A percentile compares a stretch with the other conserved stretches of the same genome.
Evolutionary conservation across 2,797 vertebrate species (phyloP).

Genomic region (Astyanax mexicanus): DNA sequence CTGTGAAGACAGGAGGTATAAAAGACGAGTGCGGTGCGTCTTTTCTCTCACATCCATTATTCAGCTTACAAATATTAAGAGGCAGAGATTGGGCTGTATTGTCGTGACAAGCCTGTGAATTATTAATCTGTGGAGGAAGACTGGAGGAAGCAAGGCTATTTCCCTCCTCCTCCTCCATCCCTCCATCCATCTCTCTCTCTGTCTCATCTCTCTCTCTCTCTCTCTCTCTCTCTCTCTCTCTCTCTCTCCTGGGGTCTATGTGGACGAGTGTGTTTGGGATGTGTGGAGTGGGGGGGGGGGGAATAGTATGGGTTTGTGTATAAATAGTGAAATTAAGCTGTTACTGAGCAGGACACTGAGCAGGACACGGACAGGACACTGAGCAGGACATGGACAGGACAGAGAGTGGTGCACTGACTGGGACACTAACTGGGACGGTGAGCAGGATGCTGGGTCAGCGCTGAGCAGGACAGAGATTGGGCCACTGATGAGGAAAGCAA

Average conservation of each 20-base stretch:
- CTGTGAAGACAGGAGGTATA: constrained; percentile 24
- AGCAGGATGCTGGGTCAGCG: no score
- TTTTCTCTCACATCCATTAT: constrained; percentile 59
- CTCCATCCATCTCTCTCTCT: not conserved
- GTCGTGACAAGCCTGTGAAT: constrained; percentile 47
- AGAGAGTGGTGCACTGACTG: no score
- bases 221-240: not conserved
- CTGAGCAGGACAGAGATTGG: no score
- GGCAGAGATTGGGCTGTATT: constrained; percentile 48
- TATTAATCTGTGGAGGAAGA: constrained; percentile 52
- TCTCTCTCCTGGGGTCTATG: constrained; percentile 2
- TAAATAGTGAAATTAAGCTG: constrained; percentile 6
- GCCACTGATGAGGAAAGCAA: no score
- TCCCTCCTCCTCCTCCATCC: constrained; percentile 8
- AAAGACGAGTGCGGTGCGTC: constrained; percentile 40
- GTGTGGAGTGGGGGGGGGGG: not conserved
- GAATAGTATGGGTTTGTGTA: constrained; percentile 18
- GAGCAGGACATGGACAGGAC: no score
- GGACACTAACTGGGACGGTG: no score
- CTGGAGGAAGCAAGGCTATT: constrained; percentile 28
- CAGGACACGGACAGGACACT: no score
- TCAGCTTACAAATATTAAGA: constrained; percentile 49
- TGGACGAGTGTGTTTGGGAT: not conserved
- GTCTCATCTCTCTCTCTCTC: not conserved
- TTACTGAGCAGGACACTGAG: not conserved